Evolutionary conservation across 2,888 invertebrate genomes (phyloP), one percentile per base, ranked within the genome.

Genomic region (Diogma glabrata): DNA sequence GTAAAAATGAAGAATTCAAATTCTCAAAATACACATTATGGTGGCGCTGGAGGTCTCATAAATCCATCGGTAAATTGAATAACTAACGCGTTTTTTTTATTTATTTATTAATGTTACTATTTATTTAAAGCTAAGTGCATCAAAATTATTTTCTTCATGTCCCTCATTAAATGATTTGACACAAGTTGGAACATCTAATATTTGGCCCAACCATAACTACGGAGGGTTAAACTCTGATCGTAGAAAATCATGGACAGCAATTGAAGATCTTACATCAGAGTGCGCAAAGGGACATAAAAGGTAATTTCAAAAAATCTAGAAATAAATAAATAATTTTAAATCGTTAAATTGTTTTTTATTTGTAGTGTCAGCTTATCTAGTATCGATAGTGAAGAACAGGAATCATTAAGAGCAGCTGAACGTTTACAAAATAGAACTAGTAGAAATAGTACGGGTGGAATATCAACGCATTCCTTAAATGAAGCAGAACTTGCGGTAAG

Each of bases 331-430:
- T n/a, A n/a, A n/a, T n/a, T n/a, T n/a, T n/a, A n/a, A n/a, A n/a
- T n/a, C n/a, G n/a, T n/a, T n/a, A n/a, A n/a, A n/a, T n/a, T n/a
- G n/a, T n/a, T n/a, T n/a, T n/a, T n/a, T n/a, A n/a, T 43, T 60
- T 68, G 63, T 59, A 82, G 82, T 65, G 79, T 83, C 63, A 84
- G 84, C 62, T 69, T 85, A 56, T 84, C 84, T 65, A 84, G 84
- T 64, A 80, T 91, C 76, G 91, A 91, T 67, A 90, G 90, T 23
- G 90, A 91, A 64, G 84, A 85, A 55, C 90, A 90, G 63, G 81
- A 81, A 62, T 78, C 74, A 52, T 66, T 71, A 53, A 62, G 69
- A 9, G 65, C 67, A 17, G 66, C 78, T 16, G 75, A 77, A 58
- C 72, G 72, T 14, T 48, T 58, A 26, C 56, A 55, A 40, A 62